Evolutionary conservation across 2,113 vertebrate species (phyloP).

Genomic region (Edolisoma coerulescens): DNA sequence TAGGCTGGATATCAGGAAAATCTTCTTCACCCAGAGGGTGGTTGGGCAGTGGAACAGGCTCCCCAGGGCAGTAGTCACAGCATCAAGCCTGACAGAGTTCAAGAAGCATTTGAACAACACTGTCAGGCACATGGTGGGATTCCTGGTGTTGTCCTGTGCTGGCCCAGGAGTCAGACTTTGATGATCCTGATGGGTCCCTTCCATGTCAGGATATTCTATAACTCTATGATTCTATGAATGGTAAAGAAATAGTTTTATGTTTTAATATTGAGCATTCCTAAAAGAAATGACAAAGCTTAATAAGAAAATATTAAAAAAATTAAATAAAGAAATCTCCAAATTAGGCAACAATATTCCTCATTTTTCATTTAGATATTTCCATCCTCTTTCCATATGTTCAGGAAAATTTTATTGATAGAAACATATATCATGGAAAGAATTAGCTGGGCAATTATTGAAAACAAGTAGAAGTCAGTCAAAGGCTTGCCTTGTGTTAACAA

Average conservation of each 20-base stretch:
- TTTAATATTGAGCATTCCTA: not conserved
- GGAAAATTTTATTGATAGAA: not conserved
- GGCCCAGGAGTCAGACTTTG: rapidly evolving
- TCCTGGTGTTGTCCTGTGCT: not conserved
- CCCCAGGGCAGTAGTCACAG: not conserved
- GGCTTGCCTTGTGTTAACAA: not conserved
- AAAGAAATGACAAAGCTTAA: not conserved
- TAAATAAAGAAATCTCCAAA: not conserved
- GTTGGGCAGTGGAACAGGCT: not conserved
- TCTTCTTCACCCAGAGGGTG: not conserved
- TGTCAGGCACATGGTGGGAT: not conserved
- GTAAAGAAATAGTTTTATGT: not conserved
- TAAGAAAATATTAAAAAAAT: not conserved
- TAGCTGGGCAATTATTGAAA: not conserved
- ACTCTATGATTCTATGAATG: not conserved
- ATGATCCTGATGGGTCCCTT: not conserved
- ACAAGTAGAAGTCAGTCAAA: not conserved
- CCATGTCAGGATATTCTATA: not conserved
- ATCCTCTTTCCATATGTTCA: not conserved
- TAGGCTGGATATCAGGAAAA: too few species aligned
- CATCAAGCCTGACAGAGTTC: not conserved
- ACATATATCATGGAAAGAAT: not conserved
- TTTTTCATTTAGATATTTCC: not conserved
- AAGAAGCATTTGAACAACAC: rapidly evolving
- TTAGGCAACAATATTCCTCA: not conserved